Evolutionary conservation across 2,797 vertebrate genomes (phyloP).

Genomic region (Helostoma temminkii): DNA sequence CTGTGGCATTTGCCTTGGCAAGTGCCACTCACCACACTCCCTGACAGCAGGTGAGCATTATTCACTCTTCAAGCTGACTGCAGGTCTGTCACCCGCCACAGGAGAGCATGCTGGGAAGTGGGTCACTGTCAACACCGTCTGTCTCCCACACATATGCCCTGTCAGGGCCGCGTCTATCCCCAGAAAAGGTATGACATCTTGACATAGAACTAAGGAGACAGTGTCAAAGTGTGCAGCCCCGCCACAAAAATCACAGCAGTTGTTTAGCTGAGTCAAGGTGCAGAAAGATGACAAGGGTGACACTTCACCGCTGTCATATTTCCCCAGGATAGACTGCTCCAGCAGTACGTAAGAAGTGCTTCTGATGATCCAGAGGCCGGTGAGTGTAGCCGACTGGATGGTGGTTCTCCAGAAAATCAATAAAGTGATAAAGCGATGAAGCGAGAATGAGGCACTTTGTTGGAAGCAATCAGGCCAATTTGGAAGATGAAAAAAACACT

Average conservation of each 20-base stretch:
- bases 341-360: slow-evolving; percentile 13
- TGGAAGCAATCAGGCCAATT: slow-evolving; percentile 55
- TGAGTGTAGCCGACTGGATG: slow-evolving; percentile 18
- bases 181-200: slow-evolving; percentile 37
- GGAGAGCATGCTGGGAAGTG: slow-evolving; percentile 63
- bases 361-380: slow-evolving; percentile 14
- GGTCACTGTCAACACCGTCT: slow-evolving; percentile 56
- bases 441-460: slow-evolving; percentile 25
- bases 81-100: slow-evolving; percentile 59
- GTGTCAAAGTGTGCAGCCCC: slow-evolving; percentile 36
- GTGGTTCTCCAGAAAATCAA: slow-evolving; percentile 31
- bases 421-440: slow-evolving; percentile 49
- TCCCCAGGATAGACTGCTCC: slow-evolving; percentile 10
- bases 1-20: slow-evolving; percentile 17
- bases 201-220: slow-evolving; percentile 33
- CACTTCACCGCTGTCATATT: slow-evolving; percentile 14
- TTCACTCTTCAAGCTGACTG: slow-evolving; percentile 55
- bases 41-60: slow-evolving; percentile 57
- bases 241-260: not conserved
- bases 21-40: slow-evolving; percentile 44
- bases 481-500: slow-evolving; percentile 50
- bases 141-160: slow-evolving; percentile 56
- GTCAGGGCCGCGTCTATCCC: slow-evolving; percentile 24
- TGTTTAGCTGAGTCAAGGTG: slow-evolving; percentile 10
- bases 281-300: not conserved